Percentiles rank a stretch among this genome's conserved stretches.
Evolutionary conservation across 2,888 invertebrate genomes (phyloP).

Genomic region (Acrobasis consociella): DNA sequence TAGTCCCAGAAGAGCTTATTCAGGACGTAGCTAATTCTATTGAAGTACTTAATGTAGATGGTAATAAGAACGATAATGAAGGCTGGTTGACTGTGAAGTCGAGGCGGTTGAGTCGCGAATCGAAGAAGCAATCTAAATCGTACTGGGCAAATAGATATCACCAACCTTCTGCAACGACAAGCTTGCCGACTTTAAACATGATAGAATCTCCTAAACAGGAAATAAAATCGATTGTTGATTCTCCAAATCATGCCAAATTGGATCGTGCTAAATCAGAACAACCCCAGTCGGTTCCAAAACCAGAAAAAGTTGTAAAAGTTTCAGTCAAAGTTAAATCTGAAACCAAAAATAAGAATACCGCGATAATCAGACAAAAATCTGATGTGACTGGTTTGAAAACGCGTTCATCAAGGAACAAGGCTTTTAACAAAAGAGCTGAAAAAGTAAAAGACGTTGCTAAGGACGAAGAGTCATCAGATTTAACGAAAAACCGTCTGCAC

Average conservation of each 20-base stretch:
- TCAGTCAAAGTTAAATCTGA: constrained; percentile 49
- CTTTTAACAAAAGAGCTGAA: constrained; percentile 57
- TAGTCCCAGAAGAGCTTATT: constrained; percentile 68
- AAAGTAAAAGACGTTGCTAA: constrained; percentile 53
- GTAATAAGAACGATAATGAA: constrained; percentile 77
- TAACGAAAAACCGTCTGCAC: constrained; percentile 70
- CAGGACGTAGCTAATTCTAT: constrained; percentile 67
- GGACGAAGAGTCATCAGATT: constrained; percentile 50
- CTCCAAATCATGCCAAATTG: constrained; percentile 42
- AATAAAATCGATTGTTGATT: constrained; percentile 49
- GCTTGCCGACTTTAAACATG: constrained; percentile 88
- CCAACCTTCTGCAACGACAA: constrained; percentile 92
- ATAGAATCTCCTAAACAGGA: constrained; percentile 77
- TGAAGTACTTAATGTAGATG: constrained; percentile 76
- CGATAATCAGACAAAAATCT: constrained; percentile 82
- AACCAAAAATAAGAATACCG: constrained; percentile 56
- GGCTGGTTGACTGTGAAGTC: constrained; percentile 96
- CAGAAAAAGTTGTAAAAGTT: constrained; percentile 43
- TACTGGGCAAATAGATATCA: constrained; percentile 90
- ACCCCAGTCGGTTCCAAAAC: constrained; percentile 42
- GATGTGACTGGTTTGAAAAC: constrained; percentile 84
- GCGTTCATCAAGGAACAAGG: constrained; percentile 60
- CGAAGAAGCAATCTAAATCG: constrained; percentile 84
- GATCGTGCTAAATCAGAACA: constrained; percentile 72
- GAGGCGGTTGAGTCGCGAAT: constrained; percentile 83